phyloP scores from a whole-genome alignment of 2,797 vertebrate species.

The Nothura maculosa region DNA sequence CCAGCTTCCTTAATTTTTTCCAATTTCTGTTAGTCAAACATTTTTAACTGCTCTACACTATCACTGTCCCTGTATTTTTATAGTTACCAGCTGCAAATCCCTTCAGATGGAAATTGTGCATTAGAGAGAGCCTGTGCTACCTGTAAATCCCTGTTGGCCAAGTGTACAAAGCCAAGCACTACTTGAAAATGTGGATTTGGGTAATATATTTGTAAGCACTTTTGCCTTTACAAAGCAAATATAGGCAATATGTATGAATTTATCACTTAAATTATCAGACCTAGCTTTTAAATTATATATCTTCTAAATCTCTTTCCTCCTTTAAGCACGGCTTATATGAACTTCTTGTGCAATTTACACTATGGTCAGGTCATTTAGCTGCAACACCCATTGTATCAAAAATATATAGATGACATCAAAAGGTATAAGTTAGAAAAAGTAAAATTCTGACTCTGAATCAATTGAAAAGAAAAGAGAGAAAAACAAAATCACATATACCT shows the following conservation, averaged over 20 bases:
- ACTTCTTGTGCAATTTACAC: neutral
- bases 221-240: neutral
- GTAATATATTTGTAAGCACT: neutral
- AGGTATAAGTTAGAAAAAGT: neutral
- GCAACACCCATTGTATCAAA: neutral
- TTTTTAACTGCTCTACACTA: neutral
- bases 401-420: neutral
- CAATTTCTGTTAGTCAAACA: neutral
- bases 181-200: neutral
- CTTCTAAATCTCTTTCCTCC: neutral
- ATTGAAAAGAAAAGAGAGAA: neutral
- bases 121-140: neutral
- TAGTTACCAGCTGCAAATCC: neutral
- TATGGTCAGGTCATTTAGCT: neutral
- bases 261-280: neutral
- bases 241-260: neutral
- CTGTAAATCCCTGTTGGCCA: neutral
- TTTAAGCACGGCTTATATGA: neutral
- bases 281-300: neutral
- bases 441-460: neutral
- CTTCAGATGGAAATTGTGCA: neutral
- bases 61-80: neutral
- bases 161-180: neutral
- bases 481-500: no score
- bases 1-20: neutral